A percentile compares a stretch with the other conserved stretches of the same genome.
These are phyloP conservation scores for Sebastolobus alascanus DNA, from an alignment of 2,797 vertebrate genomes.

Conservation along the genomic window DNA sequence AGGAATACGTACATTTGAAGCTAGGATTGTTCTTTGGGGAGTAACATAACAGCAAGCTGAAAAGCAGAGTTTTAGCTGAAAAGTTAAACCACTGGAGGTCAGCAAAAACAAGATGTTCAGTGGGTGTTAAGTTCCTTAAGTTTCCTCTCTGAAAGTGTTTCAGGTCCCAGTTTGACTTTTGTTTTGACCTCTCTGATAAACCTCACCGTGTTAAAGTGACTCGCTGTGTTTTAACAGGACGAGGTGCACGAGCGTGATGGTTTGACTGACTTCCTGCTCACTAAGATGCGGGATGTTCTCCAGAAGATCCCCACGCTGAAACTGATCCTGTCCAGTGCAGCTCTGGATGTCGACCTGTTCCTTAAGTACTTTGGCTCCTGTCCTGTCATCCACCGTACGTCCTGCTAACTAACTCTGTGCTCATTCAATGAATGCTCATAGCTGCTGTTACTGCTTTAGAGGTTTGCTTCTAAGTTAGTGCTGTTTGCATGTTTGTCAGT, in stretches of 20 bases:
- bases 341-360: slow-evolving; percentile 93
- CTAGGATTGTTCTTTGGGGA: not conserved
- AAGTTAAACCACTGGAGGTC: not conserved
- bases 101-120: not conserved
- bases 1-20: not conserved
- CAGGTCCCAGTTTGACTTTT: not conserved
- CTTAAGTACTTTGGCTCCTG: slow-evolving; percentile 92
- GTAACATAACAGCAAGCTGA: not conserved
- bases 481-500: not conserved
- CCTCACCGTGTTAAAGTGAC: not conserved
- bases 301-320: slow-evolving; percentile 89
- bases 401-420: not conserved
- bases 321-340: slow-evolving; percentile 94
- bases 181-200: not conserved
- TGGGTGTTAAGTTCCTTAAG: not conserved
- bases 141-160: not conserved
- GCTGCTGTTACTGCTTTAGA: not conserved
- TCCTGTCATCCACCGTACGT: slow-evolving; percentile 93
- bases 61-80: not conserved
- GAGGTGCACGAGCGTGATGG: slow-evolving; percentile 97
- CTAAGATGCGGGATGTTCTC: slow-evolving; percentile 91
- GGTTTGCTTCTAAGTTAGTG: not conserved
- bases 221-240: slow-evolving; percentile 83
- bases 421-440: not conserved
- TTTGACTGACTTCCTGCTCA: slow-evolving; percentile 95